Evolutionary conservation across 2,888 invertebrate genomes (phyloP), one percentile per base, ranked within the genome.

Genomic region (Gymnoscelis rufifasciata): DNA sequence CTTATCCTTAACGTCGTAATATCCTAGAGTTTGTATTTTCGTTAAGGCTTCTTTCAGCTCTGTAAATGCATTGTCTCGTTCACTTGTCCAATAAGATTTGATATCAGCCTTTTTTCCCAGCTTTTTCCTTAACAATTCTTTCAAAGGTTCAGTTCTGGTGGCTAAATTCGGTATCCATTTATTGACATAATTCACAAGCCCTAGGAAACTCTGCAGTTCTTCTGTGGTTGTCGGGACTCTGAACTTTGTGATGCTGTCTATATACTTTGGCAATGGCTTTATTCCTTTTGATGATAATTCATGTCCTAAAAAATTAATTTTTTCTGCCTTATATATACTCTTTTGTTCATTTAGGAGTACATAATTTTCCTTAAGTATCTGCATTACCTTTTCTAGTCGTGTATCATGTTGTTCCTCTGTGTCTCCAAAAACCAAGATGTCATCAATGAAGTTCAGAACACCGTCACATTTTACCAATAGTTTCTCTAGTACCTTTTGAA

Each of bases 191-290:
- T 63, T 66, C 1, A 64, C 43, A 0, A 67, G 15, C 0, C 64
- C 65, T 1, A 66, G 15, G 40, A 67, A 66, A 19, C 66, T 68
- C 43, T 62, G 62, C 0, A 65, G 2, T 37, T 66, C 65, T 8
- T 43, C 58, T 3, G 62, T 43, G 0, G 46, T 54, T 7, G 4
- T 43, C 0, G 62, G 63, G 1, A 14, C 19, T 31, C 59, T 28
- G 38, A 62, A 62, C 15, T 64, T 47, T n/a, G 19, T 12, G 83
- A 43, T 28, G 10, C 27, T 28, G 10, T n/a, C 10, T 10, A 28
- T 28, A 28, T 28, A 28, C n/a, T 28, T 28, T n/a, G 8, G 8
- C 10, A 28, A 28, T 7, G 27, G 27, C 10, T 28, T 7, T 8
- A 28, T 10, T 4, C 10, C 27, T 10, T 7, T 26, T 7, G n/a